Evolutionary conservation across 2,113 vertebrate genomes (phyloP).

Genomic region (Protobothrops mucrosquamatus): DNA sequence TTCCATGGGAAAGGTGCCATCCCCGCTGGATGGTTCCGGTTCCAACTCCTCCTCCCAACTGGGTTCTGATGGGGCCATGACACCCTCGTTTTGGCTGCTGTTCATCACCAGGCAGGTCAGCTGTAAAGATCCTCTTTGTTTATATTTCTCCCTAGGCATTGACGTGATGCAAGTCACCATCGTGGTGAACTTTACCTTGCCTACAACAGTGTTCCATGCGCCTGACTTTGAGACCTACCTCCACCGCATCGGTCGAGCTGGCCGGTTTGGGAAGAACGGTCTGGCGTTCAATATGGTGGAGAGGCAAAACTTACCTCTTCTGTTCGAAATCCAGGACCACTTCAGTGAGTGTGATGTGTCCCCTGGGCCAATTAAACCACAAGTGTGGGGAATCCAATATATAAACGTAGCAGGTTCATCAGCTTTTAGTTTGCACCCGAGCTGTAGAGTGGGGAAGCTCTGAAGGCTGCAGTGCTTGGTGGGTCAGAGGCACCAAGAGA

Average conservation of each 20-base stretch:
- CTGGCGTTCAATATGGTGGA: slow-evolving; percentile 74
- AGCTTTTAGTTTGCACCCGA: not conserved
- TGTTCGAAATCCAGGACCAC: slow-evolving; percentile 66
- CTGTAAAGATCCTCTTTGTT: not conserved
- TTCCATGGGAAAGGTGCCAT: not conserved
- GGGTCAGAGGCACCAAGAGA: not conserved
- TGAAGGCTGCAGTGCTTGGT: not conserved
- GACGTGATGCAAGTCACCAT: slow-evolving; percentile 76
- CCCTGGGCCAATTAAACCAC: not conserved
- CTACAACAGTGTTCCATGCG: not conserved
- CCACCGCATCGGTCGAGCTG: slow-evolving; percentile 72
- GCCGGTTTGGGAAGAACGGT: slow-evolving; percentile 74
- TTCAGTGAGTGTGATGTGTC: slow-evolving; percentile 65
- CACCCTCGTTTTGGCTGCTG: not conserved
- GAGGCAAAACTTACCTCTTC: slow-evolving; percentile 21
- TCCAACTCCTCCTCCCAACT: not conserved
- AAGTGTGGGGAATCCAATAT: not conserved
- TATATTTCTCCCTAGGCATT: slow-evolving; percentile 59
- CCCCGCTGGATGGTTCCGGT: not conserved
- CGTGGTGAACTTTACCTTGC: slow-evolving; percentile 75
- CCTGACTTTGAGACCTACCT: slow-evolving; percentile 74
- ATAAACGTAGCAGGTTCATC: not conserved
- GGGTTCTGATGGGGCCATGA: not conserved
- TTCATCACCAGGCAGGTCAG: no score
- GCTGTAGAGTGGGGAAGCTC: not conserved